Evolutionary conservation across 2,113 vertebrate species (phyloP), one percentile per base, ranked within the genome.

Genomic region (Campylomormyrus numenius): DNA sequence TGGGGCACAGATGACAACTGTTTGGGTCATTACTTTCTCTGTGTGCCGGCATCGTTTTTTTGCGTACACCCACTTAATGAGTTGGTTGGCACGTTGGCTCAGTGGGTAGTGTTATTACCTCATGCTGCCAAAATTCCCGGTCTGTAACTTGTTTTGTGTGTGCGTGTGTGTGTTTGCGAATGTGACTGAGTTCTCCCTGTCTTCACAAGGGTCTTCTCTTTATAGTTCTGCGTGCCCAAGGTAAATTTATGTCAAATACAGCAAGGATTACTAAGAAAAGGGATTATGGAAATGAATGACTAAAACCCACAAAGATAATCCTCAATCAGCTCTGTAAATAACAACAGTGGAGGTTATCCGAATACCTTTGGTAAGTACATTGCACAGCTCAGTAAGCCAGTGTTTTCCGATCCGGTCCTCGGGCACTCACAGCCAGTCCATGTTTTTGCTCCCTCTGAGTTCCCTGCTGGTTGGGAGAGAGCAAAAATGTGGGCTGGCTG

Each of bases 1-100:
- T 80, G 74, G 74, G 74, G 74, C 74, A 80, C 74, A 80, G 74
- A 80, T 80, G 74, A 80, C 74, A 80, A 42, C 74, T 80, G 35
- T 42, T 42, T 80, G 74, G 74, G 74, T 80, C 74, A 80, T 80
- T 85, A 85, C 83, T 46, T 85, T 24, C 42, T n/a, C 24, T 85
- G 39, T 48, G 39, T n/a, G 45, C 42, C 2, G 8, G 24, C 83
- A 85, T 85, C 24, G 48, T 45, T 48, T 85, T 74, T 85, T 85
- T 42, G 24, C 48, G 83, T 24, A n/a, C 83, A 85, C 45, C 83
- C 45, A 46, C 83, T 85, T 85, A 46, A 48, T 85, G 45, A 85
- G 83, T 48, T 24, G 42, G 83, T n/a, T 85, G 39, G 45, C 83
- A 85, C 39, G 19, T 48, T 46, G 42, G 39, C 45, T 85, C 83